A percentile compares a stretch with the other conserved stretches of the same genome.
These are phyloP conservation scores for Cyprinodon tularosa DNA, from an alignment of 2,113 vertebrate genomes.

Conservation along the genomic window DNA sequence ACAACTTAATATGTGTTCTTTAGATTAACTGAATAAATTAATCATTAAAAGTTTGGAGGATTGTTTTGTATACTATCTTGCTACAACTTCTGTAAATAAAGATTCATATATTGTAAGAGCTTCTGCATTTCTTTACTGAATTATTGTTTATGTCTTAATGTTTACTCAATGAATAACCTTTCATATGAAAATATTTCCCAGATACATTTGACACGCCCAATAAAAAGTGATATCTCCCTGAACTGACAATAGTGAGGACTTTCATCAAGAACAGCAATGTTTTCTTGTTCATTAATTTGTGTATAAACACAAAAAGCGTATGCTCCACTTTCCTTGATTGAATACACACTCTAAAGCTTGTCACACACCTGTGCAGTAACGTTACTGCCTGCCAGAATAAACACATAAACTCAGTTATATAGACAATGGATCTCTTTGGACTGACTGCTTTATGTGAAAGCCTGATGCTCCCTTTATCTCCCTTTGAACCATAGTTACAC, in stretches of 20 bases:
- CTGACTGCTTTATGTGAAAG: slow-evolving; percentile 32
- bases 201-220: slow-evolving; percentile 7
- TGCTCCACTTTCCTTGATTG: slow-evolving; percentile 21
- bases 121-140: background rate
- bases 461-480: slow-evolving; percentile 39
- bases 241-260: slow-evolving; percentile 22
- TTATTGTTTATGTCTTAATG: background rate
- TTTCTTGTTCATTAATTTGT: slow-evolving; percentile 12
- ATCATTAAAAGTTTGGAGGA: no score
- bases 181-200: background rate
- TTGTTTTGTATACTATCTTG: background rate
- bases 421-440: slow-evolving; percentile 29
- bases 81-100: no score
- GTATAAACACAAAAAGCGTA: slow-evolving; percentile 15
- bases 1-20: no score
- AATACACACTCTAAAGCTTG: slow-evolving; percentile 21
- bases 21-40: no score
- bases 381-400: slow-evolving; percentile 37
- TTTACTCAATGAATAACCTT: background rate
- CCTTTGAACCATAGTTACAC: slow-evolving; percentile 46
- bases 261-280: slow-evolving; percentile 8
- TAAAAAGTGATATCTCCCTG: slow-evolving; percentile 11
- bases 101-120: background rate
- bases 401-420: slow-evolving; percentile 37
- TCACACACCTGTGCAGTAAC: slow-evolving; percentile 19